phyloP scores from a whole-genome alignment of 2,888 invertebrate genomes.

The Tipula helvola region DNA sequence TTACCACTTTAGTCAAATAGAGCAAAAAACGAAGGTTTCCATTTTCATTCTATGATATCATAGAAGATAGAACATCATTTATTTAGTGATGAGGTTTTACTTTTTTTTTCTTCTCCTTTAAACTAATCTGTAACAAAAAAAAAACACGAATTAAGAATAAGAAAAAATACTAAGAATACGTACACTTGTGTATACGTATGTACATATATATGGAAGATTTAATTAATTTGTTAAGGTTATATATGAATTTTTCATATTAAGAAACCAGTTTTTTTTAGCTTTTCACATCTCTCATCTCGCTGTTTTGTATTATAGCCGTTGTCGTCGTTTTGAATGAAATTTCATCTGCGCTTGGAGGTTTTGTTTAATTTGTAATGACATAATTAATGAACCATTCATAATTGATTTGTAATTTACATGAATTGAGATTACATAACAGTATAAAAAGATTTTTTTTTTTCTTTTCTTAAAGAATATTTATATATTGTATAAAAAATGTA shows the following conservation, averaged over 20 bases:
- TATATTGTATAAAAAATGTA: background rate
- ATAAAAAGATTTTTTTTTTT: background rate
- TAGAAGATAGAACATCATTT: background rate
- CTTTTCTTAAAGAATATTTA: background rate
- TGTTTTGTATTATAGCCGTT: background rate
- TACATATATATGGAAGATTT: background rate
- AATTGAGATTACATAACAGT: background rate
- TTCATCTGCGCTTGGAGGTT: background rate
- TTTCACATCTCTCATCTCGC: background rate
- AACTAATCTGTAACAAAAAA: background rate
- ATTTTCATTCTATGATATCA: slow-evolving; percentile 1
- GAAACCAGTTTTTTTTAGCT: background rate
- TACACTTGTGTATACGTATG: background rate
- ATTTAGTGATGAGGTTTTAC: background rate
- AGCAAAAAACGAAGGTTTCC: slow-evolving; percentile 4
- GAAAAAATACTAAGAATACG: background rate
- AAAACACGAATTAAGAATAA: background rate
- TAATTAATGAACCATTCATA: slow-evolving; percentile 4
- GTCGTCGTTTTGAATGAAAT: background rate
- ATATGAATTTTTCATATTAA: background rate
- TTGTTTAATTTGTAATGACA: background rate
- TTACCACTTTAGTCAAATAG: slow-evolving; percentile 10
- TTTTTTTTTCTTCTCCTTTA: background rate
- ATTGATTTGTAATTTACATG: slow-evolving; percentile 4
- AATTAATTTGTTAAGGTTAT: background rate